phyloP scores from a whole-genome alignment of 2,888 invertebrate genomes.

The Spatulosminthurus flaviceps region DNA sequence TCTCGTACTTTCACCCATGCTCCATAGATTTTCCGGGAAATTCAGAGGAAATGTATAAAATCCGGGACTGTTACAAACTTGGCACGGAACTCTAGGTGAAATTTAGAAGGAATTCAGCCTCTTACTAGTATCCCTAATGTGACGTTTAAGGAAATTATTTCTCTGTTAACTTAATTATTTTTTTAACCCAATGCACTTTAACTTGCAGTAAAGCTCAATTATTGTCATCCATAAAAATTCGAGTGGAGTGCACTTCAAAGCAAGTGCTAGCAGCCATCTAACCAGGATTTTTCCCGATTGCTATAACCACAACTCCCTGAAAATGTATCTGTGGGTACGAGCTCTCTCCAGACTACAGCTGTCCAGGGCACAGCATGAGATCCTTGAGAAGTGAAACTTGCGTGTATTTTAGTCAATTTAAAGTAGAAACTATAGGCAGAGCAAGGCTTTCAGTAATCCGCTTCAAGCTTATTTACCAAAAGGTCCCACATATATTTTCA shows the following conservation, averaged over 20 bases:
- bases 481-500: too few species aligned
- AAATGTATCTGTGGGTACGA: not conserved
- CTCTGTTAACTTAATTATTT: not conserved
- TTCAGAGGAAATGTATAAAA: too few species aligned
- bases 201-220: not conserved
- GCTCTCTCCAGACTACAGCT: not conserved
- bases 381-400: not conserved
- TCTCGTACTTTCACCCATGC: too few species aligned
- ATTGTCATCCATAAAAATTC: not conserved
- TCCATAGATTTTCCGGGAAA: too few species aligned
- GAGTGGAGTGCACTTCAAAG: not conserved
- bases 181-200: not conserved
- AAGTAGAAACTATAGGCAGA: not conserved
- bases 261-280: not conserved
- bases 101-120: too few species aligned
- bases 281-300: not conserved
- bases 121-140: not conserved
- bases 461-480: not conserved
- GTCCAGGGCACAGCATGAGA: slow-evolving; percentile 4
- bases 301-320: not conserved
- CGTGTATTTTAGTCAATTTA: slow-evolving; percentile 4
- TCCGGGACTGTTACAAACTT: too few species aligned
- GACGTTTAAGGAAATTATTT: not conserved
- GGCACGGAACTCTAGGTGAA: too few species aligned
- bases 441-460: not conserved